A percentile compares a stretch with the other conserved stretches of the same genome.
phyloP scores from a whole-genome alignment of 2,113 vertebrate species.

The Pituophis catenifer region DNA sequence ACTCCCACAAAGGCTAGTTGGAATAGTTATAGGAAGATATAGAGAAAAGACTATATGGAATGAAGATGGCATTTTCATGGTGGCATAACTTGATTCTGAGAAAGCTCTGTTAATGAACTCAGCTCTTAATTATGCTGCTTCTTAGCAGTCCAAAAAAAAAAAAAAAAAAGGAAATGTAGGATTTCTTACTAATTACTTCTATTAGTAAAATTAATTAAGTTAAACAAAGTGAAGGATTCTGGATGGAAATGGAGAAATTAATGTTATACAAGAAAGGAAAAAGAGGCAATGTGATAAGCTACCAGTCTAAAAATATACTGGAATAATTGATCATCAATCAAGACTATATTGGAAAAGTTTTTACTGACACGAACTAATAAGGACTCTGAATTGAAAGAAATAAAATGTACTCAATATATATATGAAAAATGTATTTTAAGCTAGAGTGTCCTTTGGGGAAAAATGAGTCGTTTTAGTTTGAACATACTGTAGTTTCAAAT shows the following conservation, averaged over 20 bases:
- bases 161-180: slow-evolving; percentile 39
- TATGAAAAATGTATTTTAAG: neutral
- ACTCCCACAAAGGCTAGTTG: slow-evolving; percentile 2
- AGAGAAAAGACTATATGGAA: slow-evolving; percentile 13
- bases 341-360: neutral
- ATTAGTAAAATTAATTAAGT: slow-evolving; percentile 45
- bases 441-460: neutral
- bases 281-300: slow-evolving; percentile 43
- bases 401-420: neutral
- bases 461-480: neutral
- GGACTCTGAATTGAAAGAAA: neutral
- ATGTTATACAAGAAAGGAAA: slow-evolving; percentile 42
- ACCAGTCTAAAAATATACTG: slow-evolving; percentile 48
- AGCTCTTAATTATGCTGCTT: slow-evolving; percentile 40
- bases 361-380: neutral
- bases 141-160: slow-evolving; percentile 3
- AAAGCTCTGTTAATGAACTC: slow-evolving; percentile 44
- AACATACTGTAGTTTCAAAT: neutral
- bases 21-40: slow-evolving; percentile 35
- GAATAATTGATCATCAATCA: slow-evolving; percentile 37
- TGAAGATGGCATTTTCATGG: slow-evolving; percentile 30
- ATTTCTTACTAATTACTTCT: slow-evolving; percentile 45
- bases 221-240: slow-evolving; percentile 47
- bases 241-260: slow-evolving; percentile 39
- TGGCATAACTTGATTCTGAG: slow-evolving; percentile 40